A percentile compares a stretch with the other conserved stretches of the same genome.
phyloP scores from a whole-genome alignment of 2,113 vertebrate genomes.

The Podarcis cretensis region DNA sequence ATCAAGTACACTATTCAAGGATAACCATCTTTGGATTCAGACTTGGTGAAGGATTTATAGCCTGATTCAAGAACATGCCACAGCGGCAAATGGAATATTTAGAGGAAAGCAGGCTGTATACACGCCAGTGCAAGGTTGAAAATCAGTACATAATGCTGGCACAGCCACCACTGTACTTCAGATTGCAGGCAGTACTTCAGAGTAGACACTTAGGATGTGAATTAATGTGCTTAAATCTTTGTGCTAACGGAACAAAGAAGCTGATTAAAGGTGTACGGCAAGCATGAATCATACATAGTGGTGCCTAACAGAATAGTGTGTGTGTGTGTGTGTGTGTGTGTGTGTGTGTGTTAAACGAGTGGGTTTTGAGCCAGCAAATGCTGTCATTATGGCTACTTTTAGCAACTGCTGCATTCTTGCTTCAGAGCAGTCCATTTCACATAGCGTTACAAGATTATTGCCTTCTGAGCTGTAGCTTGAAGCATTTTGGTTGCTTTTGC shows the following conservation, averaged over 20 bases:
- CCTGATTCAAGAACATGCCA: not conserved
- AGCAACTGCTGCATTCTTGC: not conserved
- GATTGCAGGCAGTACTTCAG: not conserved
- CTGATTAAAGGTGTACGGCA: not conserved
- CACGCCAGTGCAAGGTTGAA: not conserved
- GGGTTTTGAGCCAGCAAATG: not conserved
- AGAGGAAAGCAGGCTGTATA: not conserved
- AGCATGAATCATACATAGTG: not conserved
- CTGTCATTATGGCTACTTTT: not conserved
- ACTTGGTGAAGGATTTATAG: not conserved
- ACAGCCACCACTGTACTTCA: not conserved
- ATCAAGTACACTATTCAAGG: not conserved
- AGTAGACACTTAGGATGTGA: not conserved
- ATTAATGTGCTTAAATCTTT: not conserved
- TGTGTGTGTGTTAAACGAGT: not conserved
- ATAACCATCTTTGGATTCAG: not conserved
- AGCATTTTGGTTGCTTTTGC: not conserved
- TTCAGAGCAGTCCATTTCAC: conserved; percentile 1
- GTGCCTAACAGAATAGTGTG: accelerated
- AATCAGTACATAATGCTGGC: not conserved
- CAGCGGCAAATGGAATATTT: not conserved
- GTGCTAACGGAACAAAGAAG: not conserved
- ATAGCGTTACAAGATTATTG: accelerated
- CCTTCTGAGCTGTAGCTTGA: not conserved
- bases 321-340: no score